These are phyloP conservation scores for Suillia variegata DNA, from an alignment of 2,888 invertebrate species.

Conservation along the genomic window DNA sequence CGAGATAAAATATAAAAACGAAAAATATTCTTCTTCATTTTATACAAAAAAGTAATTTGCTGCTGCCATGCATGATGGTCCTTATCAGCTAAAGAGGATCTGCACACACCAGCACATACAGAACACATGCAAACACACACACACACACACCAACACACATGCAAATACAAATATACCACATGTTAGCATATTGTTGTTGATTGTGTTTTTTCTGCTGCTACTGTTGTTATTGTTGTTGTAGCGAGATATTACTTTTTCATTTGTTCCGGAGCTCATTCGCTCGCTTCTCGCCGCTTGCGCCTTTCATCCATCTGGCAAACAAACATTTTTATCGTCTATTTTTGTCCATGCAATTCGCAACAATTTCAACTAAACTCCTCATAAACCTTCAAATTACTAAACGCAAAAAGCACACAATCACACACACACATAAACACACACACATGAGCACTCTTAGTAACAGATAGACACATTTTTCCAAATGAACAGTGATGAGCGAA, in stretches of 20 bases:
- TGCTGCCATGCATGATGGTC: background rate
- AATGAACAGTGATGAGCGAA: too few species aligned
- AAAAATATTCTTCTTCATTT: background rate
- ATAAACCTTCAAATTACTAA: constrained; percentile 6
- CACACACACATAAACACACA: background rate
- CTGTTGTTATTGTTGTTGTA: background rate
- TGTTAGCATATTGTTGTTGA: background rate
- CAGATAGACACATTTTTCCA: too few species aligned
- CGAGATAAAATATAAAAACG: background rate
- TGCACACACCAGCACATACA: constrained; percentile 1
- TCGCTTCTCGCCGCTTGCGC: too few species aligned
- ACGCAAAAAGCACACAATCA: too few species aligned
- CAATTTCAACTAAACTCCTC: constrained; percentile 2
- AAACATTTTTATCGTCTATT: background rate
- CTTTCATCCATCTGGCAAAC: background rate
- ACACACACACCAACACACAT: constrained; percentile 17
- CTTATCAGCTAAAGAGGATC: background rate
- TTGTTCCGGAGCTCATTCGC: background rate
- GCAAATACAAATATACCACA: constrained; percentile 25
- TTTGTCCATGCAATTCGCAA: background rate
- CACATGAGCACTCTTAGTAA: background rate
- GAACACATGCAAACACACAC: constrained; percentile 22
- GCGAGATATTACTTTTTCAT: constrained; percentile 17
- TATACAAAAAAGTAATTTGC: background rate
- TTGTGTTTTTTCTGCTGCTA: too few species aligned